A percentile compares a stretch with the other conserved stretches of the same genome.
Conservation (phyloP, 2,113 vertebrate species). For the Coreoperca whiteheadi region DNA sequence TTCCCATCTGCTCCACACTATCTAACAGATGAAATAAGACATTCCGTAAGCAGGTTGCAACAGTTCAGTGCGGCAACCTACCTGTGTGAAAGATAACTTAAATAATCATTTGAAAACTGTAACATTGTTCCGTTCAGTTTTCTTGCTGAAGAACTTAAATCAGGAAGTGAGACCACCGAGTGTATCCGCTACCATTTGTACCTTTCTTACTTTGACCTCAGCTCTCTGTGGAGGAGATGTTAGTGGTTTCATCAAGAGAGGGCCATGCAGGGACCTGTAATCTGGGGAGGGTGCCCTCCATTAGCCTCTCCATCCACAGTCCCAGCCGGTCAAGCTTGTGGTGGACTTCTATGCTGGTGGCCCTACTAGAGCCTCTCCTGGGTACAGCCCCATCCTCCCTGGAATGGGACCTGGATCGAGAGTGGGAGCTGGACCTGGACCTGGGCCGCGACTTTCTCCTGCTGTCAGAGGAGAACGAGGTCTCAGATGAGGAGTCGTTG, state of each 20-base stretch:
- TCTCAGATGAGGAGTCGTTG: slow-evolving; percentile 69
- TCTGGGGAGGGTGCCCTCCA: slow-evolving; percentile 92
- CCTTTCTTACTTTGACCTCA: slow-evolving; percentile 49
- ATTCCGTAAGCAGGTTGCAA: slow-evolving; percentile 21
- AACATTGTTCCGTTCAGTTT: slow-evolving; percentile 12
- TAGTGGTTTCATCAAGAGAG: slow-evolving; percentile 74
- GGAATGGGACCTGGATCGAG: slow-evolving; percentile 79
- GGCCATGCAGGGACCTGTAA: slow-evolving; percentile 92
- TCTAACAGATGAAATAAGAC: slow-evolving; percentile 10
- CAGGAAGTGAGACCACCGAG: slow-evolving; percentile 15
- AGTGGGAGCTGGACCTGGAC: slow-evolving; percentile 77
- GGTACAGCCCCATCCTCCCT: slow-evolving; percentile 61
- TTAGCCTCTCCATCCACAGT: slow-evolving; percentile 95
- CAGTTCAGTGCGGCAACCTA: slow-evolving; percentile 16
- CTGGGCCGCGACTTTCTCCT: slow-evolving; percentile 77
- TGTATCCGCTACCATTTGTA: neutral
- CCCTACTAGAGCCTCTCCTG: slow-evolving; percentile 69
- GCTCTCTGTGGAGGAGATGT: slow-evolving; percentile 50
- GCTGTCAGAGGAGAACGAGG: slow-evolving; percentile 56
- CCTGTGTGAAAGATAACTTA: slow-evolving; percentile 28
- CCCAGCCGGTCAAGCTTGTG: slow-evolving; percentile 92
- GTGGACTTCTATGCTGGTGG: slow-evolving; percentile 87
- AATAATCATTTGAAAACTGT: slow-evolving; percentile 24
- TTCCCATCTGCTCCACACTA: neutral
- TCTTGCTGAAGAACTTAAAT: slow-evolving; percentile 2